Base-by-base conservation (phyloP, 2,888 invertebrate species). In the Agrochola lychnidis region DNA sequence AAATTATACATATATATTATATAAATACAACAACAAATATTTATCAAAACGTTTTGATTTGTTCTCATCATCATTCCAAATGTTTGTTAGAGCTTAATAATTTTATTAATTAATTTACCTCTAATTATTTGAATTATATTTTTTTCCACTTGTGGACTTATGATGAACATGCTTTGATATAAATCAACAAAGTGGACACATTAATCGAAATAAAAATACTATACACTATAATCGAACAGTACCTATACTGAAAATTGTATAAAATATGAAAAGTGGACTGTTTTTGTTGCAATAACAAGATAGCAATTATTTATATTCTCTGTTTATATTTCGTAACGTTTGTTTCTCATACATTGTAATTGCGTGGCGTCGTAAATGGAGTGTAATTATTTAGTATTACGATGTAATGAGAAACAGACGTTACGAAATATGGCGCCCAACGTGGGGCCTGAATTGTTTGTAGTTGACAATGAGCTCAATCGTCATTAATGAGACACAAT, bases 301-400 rank as follows among this genome's bases (percentile, higher is more conserved):
- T 63, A 64, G n/a, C 16, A n/a, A 64, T 45, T 64, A 45, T 45
- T 64, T 64, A 66, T 25, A 19, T 45, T 45, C 16, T 42, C 12
- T 48, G 25, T 66, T 66, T 36, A 51, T n/a, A n/a, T n/a, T n/a
- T n/a, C n/a, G n/a, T n/a, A n/a, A n/a, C n/a, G n/a, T n/a, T 61
- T 48, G 70, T 56, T 80, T 64, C 25, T 51, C 45, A 62, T 78
- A 59, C 63, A 71, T 59, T 61, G 71, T 72, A 56, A 63, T 48
- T 22, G 25, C n/a, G 48, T 74, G 59, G 74, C 76, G 70, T 71
- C 53, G 61, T 82, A 53, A 56, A 68, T 70, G 48, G 56, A 73
- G 78, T 75, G 88, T 87, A 78, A 91, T 92, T 92, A 90, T 91
- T 91, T 89, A 91, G 91, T 91, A 86, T 82, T 85, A 88, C 83